A percentile compares a stretch with the other conserved stretches of the same genome.
These are phyloP conservation scores for Yoshiicerus persimilis DNA, from an alignment of 1,140 invertebrate species.

Conservation along the genomic window DNA sequence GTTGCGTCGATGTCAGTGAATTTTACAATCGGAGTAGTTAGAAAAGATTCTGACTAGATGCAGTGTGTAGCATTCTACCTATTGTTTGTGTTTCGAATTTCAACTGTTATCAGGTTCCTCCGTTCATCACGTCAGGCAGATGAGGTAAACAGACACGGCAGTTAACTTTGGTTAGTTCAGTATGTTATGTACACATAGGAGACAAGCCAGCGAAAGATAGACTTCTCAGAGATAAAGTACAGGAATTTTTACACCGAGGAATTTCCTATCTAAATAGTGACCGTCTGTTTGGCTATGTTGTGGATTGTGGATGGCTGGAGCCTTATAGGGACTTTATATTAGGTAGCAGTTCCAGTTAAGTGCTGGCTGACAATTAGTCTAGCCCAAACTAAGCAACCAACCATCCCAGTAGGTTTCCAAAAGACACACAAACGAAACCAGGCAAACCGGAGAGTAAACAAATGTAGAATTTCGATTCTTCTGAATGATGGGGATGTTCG, in stretches of 20 bases:
- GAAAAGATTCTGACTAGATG: not conserved
- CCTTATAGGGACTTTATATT: not conserved
- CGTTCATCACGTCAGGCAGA: not conserved
- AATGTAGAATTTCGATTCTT: not conserved
- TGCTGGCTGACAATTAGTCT: not conserved
- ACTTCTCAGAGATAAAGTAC: not conserved
- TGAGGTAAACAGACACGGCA: not conserved
- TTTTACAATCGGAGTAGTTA: not conserved
- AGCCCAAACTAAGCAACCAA: not conserved
- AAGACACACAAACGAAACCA: not conserved
- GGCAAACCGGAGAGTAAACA: not conserved
- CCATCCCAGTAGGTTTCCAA: not conserved
- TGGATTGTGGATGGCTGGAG: not conserved
- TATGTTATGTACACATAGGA: not conserved
- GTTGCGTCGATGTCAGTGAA: not conserved
- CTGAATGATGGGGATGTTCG: constrained; percentile 7
- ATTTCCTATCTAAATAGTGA: not conserved
- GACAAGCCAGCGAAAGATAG: not conserved
- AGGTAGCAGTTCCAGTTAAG: not conserved
- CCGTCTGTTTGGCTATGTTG: not conserved
- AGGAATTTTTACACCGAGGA: not conserved
- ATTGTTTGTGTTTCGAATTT: not conserved
- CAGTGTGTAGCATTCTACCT: not conserved
- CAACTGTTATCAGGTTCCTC: not conserved
- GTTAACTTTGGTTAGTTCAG: not conserved